Conservation (phyloP, 2,888 invertebrate genomes). For the Morpho helenor region DNA sequence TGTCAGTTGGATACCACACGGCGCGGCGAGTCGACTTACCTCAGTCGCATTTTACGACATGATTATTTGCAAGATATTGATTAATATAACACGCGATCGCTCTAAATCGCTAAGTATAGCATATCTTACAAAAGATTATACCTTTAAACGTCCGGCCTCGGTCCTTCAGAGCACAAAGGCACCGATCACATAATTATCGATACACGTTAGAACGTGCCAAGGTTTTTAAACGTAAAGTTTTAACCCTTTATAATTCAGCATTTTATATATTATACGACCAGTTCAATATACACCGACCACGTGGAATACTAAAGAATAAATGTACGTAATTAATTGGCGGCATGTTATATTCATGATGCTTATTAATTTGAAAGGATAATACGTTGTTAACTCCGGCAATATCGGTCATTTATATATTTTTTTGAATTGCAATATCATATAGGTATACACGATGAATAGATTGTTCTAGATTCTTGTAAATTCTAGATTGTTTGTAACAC, state of each 20-base stretch:
- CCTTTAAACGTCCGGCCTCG: constrained; percentile 34
- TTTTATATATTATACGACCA: constrained; percentile 11
- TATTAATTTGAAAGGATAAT: constrained; percentile 14
- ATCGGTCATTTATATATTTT: no score
- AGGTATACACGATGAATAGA: no score
- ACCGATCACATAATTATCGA: constrained; percentile 42
- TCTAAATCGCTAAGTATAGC: constrained; percentile 17
- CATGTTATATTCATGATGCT: constrained; percentile 15
- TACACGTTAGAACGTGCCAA: constrained; percentile 34
- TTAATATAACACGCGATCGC: constrained; percentile 1
- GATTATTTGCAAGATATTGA: background rate
- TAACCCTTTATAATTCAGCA: constrained; percentile 4
- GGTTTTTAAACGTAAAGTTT: constrained; percentile 36
- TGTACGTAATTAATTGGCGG: constrained; percentile 19
- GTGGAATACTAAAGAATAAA: constrained; percentile 15
- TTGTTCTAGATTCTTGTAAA: no score
- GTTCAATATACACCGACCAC: constrained; percentile 8
- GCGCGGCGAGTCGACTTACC: no score
- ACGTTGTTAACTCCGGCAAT: no score
- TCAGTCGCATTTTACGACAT: no score
- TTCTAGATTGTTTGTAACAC: no score
- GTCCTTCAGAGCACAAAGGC: constrained; percentile 43
- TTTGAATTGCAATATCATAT: no score
- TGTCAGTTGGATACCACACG: no score
- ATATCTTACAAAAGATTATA: constrained; percentile 21